Evolutionary conservation across 1,140 invertebrate species (phyloP), one percentile per base, ranked within the genome.

Genomic region (Megalopta genalis): DNA sequence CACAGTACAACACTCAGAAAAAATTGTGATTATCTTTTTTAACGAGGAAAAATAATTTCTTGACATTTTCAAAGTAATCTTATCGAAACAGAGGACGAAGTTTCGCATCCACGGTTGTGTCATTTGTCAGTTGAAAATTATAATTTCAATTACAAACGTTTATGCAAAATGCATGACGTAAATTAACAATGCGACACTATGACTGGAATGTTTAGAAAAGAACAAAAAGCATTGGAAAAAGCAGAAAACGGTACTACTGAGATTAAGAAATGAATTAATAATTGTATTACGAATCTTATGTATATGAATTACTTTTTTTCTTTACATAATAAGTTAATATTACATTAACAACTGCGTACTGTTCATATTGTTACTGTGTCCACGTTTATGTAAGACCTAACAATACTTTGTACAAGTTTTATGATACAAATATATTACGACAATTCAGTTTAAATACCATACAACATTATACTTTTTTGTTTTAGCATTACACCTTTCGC

Each of bases 381-480:
- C 87, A 90, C 78, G 65, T 89, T 89, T 86, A 87, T 88, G 90
- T 90, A 90, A 90, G 88, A 91, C 87, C 88, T 90, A 91, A 92
- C 89, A 89, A 92, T 92, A 92, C 90, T 92, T 93, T 93, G 91
- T 93, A 92, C 91, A 93, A 91, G 87, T 89, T 92, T 89, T 92
- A 92, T 93, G 86, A 90, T 92, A 92, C 91, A 92, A 91, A 92
- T 92, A 91, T 91, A 92, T 91, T 92, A 92, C 89, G 90, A 92
- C 81, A 89, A 88, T 87, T 85, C 87, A 89, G 84, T 91, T 90
- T 88, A 87, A 87, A 85, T 86, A 87, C 67, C 68, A 68, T 84
- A 80, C 59, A 85, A 83, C 77, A 80, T 86, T 86, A 70, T 78
- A 85, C 72, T 75, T 85, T 46, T 46, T 46, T 46, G 10, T 10